Base-by-base conservation (phyloP, 2,888 invertebrate species). In the Oligia fasciuncula region DNA sequence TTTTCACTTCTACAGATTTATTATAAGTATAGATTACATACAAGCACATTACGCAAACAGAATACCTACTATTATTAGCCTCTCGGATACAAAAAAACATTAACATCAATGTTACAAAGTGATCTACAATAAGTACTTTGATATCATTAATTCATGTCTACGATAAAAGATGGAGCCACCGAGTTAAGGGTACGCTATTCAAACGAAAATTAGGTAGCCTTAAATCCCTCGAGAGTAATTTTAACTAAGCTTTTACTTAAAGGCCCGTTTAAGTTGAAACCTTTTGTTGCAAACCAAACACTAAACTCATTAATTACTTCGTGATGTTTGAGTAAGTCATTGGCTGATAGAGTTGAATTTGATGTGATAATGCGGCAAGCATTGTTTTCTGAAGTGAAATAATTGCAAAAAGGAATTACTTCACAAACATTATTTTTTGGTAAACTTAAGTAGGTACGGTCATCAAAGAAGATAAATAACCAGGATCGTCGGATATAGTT, bases 181-280 rank as follows among this genome's bases (percentile, higher is more conserved):
- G 77, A 81, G 76, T 76, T 88, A 60, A 74, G 79, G 78, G 79
- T 77, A 76, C 80, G 73, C 72, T 43, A 75, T 88, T 80, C 54
- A 70, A 84, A 84, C 67, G 77, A 83, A 81, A 86, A 86, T 88
- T 88, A 86, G 82, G 78, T 71, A 81, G 78, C 79, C 81, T 77
- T 84, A 88, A 88, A 84, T 86, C 84, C 87, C 81, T 43, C 43
- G 80, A 43, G 84, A 76, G 88, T 83, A 83, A 84, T 87, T 88
- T 84, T 69, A 81, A 80, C 81, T 84, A 81, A 81, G 81, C 87
- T 81, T 81, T 85, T 80, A 85, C 81, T 79, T 81, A 79, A 78
- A 81, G 69, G 77, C 65, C 71, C 63, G 78, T 73, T 83, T 46
- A 71, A 79, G 77, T 68, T 77, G 73, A 81, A 87, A 82, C 85